Base-by-base conservation (phyloP, 30 jellyfish, hydroid and myxozoan genomes). In the Morbakka virulenta region DNA sequence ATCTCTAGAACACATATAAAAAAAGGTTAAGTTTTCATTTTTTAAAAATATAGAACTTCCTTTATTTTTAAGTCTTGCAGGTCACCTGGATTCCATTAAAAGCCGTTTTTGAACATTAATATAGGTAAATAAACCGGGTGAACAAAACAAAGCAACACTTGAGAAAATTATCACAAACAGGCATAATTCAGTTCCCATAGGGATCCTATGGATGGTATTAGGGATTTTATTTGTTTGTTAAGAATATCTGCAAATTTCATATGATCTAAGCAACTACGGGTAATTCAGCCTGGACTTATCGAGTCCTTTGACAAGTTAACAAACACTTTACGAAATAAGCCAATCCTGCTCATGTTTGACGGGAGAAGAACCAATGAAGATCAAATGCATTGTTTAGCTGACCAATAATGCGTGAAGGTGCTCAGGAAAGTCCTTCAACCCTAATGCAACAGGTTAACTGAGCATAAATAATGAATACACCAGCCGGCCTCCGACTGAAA, bases 181-280 rank as follows among this genome's bases (percentile, higher is more conserved):
- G n/a, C n/a, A n/a, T n/a, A n/a, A n/a, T n/a, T n/a, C n/a, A n/a
- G n/a, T n/a, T n/a, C n/a, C n/a, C n/a, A n/a, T n/a, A n/a, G n/a
- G n/a, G n/a, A n/a, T n/a, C n/a, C n/a, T n/a, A n/a, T n/a, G n/a
- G n/a, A n/a, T n/a, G n/a, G 57, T 41, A 17, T 41, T 41, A 9
- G 9, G 57, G 77, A 17, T 4, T 17, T 28, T 65, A 31, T 65
- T 65, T 65, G 31, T 65, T 25, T 31, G 20, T 28, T 65, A 6
- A 28, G 21, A 21, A 65, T 25, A 12, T 9, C 77, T 31, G 21
- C 52, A 65, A 65, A 14, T 14, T 61, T 72, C 35, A 76, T 77
- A 86, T 86, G 96, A 86, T 86, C 91, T 86, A 67, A 86, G 96
- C 26, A 34, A 33, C 70, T 63, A 77, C 96, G 80, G 96, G 96